Evolutionary conservation across 92 coral and sea anemone genomes (phyloP).

Genomic region (Parazoanthus darwini): DNA sequence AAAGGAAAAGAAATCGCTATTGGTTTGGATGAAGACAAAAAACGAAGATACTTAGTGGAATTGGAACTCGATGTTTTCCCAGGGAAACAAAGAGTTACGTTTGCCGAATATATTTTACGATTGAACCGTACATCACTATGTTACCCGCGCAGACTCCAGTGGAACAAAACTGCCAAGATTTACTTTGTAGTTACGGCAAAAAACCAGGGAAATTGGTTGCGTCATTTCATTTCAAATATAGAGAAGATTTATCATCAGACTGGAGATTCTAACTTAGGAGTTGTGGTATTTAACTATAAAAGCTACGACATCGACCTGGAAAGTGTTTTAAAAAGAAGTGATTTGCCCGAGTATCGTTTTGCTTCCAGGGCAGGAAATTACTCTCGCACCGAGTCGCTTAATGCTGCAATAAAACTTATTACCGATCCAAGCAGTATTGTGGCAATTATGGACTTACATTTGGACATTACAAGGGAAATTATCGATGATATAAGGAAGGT

Average conservation of each 20-base stretch:
- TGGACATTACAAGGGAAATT: constrained; percentile 45
- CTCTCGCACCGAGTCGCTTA: constrained; percentile 51
- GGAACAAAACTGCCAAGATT: constrained; percentile 60
- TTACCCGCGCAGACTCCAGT: constrained; percentile 46
- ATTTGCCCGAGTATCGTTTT: constrained; percentile 45
- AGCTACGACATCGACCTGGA: constrained; percentile 60
- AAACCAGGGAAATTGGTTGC: constrained; percentile 71
- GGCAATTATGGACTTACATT: constrained; percentile 52
- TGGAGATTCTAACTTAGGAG: constrained; percentile 46
- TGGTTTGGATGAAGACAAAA: constrained; percentile 21
- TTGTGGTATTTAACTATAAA: constrained; percentile 66
- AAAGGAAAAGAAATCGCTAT: constrained; percentile 32
- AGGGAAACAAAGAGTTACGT: constrained; percentile 11
- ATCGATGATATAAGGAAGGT: constrained; percentile 55
- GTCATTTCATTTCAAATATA: constrained; percentile 58
- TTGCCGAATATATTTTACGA: constrained; percentile 23
- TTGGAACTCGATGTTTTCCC: constrained; percentile 45
- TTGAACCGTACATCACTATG: constrained; percentile 13
- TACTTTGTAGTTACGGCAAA: constrained; percentile 59
- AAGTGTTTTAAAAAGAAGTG: constrained; percentile 48
- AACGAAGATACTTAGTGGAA: constrained; percentile 64
- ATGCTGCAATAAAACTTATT: constrained; percentile 47
- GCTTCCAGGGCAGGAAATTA: constrained; percentile 23
- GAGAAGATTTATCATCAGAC: constrained; percentile 49
- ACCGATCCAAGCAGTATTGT: constrained; percentile 48